Percentiles rank a stretch among this genome's conserved stretches.
Conservation (phyloP, 2,113 vertebrate species). For the Patagioenas fasciata region DNA sequence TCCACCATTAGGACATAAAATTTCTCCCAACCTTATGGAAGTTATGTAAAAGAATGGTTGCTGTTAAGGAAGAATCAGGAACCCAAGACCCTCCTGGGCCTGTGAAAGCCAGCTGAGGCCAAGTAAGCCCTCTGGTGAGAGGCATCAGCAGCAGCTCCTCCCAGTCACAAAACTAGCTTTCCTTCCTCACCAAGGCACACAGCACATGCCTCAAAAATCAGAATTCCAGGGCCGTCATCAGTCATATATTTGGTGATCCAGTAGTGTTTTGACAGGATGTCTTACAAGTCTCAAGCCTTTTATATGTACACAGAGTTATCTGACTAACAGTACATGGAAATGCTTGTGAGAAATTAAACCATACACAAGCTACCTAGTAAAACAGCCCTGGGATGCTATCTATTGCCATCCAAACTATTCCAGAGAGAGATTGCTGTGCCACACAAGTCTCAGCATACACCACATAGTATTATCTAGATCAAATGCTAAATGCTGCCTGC, state of each 20-base stretch:
- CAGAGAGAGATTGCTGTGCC: not conserved
- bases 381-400: not conserved
- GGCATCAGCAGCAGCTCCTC: not conserved
- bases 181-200: not conserved
- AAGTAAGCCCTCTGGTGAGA: not conserved
- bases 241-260: not conserved
- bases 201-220: not conserved
- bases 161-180: not conserved
- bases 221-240: not conserved
- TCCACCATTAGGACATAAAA: not conserved
- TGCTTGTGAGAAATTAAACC: conserved; percentile 27
- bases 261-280: conserved; percentile 16
- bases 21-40: not conserved
- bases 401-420: not conserved
- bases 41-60: not conserved
- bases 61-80: not conserved
- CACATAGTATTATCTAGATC: not conserved
- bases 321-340: not conserved
- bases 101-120: not conserved
- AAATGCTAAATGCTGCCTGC: conserved; percentile 11
- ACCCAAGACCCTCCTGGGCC: not conserved
- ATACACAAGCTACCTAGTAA: not conserved
- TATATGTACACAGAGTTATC: not conserved
- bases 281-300: not conserved
- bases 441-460: not conserved